These are phyloP conservation scores for Lycaon pictus DNA, from an alignment of 2,113 vertebrate species.

Conservation along the genomic window DNA sequence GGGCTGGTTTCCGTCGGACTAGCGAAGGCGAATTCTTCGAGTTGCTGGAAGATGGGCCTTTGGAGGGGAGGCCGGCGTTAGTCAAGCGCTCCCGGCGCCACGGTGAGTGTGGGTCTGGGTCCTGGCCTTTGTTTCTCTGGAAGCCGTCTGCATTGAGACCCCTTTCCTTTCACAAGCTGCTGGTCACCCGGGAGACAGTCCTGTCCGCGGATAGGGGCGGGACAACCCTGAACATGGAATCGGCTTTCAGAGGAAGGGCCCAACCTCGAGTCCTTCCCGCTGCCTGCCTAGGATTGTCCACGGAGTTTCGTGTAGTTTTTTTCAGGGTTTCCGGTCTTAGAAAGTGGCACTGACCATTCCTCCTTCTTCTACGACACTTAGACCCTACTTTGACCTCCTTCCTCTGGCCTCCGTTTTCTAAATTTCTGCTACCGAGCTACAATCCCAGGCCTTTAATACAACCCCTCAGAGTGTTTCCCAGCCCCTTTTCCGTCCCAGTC, in stretches of 20 bases:
- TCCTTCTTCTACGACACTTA: neutral
- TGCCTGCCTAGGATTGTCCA: neutral
- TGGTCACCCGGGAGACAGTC: slow-evolving; percentile 2
- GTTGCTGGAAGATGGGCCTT: slow-evolving; percentile 62
- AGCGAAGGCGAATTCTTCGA: neutral
- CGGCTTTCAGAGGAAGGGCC: neutral
- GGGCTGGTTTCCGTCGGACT: neutral
- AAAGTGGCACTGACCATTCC: slow-evolving; percentile 25
- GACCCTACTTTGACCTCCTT: slow-evolving; percentile 38
- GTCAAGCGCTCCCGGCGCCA: neutral
- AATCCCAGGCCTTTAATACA: neutral
- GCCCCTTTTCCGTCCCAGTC: neutral
- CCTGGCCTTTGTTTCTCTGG: neutral
- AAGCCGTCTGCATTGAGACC: neutral
- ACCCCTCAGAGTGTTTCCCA: neutral
- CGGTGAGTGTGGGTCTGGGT: slow-evolving; percentile 73
- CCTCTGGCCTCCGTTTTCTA: slow-evolving; percentile 9
- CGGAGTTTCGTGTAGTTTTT: neutral
- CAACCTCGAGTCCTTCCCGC: neutral
- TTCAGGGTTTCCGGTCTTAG: neutral
- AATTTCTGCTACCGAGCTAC: neutral
- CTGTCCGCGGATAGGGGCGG: neutral
- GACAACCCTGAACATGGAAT: neutral
- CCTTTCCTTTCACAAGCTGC: neutral
- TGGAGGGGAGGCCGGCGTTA: slow-evolving; percentile 17